phyloP scores from a whole-genome alignment of 1,140 invertebrate species.

The Danaus melanippus region DNA sequence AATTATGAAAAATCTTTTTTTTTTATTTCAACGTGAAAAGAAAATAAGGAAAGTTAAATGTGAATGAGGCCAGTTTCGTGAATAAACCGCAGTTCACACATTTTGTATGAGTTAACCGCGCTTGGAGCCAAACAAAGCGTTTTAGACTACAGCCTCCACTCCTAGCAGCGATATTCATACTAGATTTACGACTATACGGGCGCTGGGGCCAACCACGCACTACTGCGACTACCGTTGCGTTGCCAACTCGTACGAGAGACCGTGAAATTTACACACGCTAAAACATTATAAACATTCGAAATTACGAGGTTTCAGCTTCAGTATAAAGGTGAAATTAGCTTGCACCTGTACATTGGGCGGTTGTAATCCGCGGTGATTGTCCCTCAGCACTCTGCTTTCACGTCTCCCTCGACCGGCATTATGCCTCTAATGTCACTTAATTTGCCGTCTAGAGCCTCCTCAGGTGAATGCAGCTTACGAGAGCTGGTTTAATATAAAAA shows the following conservation, averaged over 20 bases:
- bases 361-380: slow-evolving; percentile 35
- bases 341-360: slow-evolving; percentile 14
- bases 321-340: slow-evolving; percentile 28
- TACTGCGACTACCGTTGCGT: slow-evolving; percentile 44
- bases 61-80: slow-evolving; percentile 16
- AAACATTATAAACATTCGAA: slow-evolving; percentile 18
- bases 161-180: slow-evolving; percentile 21
- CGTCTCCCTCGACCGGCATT: slow-evolving; percentile 61
- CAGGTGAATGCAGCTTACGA: slow-evolving; percentile 64
- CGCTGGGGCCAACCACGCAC: slow-evolving; percentile 26
- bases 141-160: slow-evolving; percentile 24
- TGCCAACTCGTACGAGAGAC: slow-evolving; percentile 26
- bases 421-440: slow-evolving; percentile 70
- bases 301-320: slow-evolving; percentile 23
- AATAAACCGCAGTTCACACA: slow-evolving; percentile 25
- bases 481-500: slow-evolving; percentile 67
- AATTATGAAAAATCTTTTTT: too few species aligned
- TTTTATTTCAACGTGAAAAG: too few species aligned
- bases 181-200: slow-evolving; percentile 23
- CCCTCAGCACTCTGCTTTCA: slow-evolving; percentile 59
- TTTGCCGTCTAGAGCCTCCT: slow-evolving; percentile 67
- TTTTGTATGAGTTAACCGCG: slow-evolving; percentile 30
- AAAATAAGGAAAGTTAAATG: slow-evolving; percentile 14
- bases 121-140: slow-evolving; percentile 24
- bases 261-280: slow-evolving; percentile 19